Base-by-base conservation (phyloP, 2,888 invertebrate genomes). In the Drosophila diplacantha region DNA sequence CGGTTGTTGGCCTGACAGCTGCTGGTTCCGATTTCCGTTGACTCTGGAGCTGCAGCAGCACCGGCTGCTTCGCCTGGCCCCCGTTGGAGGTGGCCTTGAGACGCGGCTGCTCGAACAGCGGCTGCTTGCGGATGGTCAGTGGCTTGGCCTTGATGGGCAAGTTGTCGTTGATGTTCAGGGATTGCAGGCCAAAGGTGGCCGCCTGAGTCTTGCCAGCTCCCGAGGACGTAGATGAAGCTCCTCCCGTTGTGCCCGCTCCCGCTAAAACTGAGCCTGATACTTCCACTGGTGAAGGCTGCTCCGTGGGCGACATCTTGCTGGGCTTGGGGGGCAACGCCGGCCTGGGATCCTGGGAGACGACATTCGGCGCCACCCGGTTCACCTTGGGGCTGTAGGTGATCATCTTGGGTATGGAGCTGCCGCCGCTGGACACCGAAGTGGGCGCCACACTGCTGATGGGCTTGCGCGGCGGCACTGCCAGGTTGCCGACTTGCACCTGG, bases 371-470 rank as follows among this genome's bases (percentile, higher is more conserved):
- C 66, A 88, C 90, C 81, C 84, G 89, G 85, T 86, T 90, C 80
- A 88, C 90, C 88, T 85, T 90, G 71, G 88, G 88, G 64, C 73
- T 88, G 70, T 87, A 88, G 39, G 87, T 85, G 14, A 88, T 85
- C 76, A 87, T 88, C 80, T 88, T 88, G 58, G 88, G 86, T 74
- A 87, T 81, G 43, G 81, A 52, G 52, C 79, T 80, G 67, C 60
- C 32, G 18, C 47, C 50, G 55, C 55, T 52, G 60, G 81, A 79
- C 83, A 93, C 91, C 53, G 93, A 92, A 71, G 93, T 93, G 69
- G 95, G 95, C 73, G 95, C 95, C 69, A 95, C 95, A 88, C 95
- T 95, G 87, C 95, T 95, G 72, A 95, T 93, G 67, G 95, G 95
- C 88, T 95, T 95, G 90, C 95, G 92, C 77, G 90, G 88, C 75